phyloP scores from a whole-genome alignment of 64 coral and sea anemone species.

The Stylophora pistillata region DNA sequence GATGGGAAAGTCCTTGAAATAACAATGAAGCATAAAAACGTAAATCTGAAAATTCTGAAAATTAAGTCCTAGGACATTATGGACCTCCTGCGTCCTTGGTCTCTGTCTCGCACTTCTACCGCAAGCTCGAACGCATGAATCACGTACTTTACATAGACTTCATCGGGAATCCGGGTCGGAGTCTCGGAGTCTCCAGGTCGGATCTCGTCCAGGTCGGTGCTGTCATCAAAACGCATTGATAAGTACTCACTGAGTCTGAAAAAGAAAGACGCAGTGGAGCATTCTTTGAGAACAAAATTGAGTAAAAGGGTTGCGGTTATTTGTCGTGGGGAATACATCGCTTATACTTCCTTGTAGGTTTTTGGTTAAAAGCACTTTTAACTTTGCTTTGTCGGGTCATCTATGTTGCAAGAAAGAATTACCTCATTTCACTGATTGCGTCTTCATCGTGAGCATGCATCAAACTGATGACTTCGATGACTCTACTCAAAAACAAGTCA shows the following conservation, averaged over 20 bases:
- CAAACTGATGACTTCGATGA: constrained; percentile 48
- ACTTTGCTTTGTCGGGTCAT: no score
- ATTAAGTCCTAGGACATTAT: neutral
- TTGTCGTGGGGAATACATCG: no score
- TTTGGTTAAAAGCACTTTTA: no score
- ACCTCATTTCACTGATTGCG: constrained; percentile 16
- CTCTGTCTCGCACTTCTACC: constrained; percentile 2
- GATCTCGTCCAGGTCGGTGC: neutral
- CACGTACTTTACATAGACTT: constrained; percentile 14
- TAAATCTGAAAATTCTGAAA: no score
- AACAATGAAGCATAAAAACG: no score
- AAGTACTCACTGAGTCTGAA: constrained; percentile 27
- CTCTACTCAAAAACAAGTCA: constrained; percentile 13
- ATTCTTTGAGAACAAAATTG: no score
- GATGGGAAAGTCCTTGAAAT: no score
- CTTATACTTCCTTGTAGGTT: no score
- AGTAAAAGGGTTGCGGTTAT: no score
- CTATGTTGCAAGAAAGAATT: neutral
- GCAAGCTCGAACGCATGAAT: constrained; percentile 43
- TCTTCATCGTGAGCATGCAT: neutral
- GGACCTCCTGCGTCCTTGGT: neutral
- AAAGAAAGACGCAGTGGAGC: neutral
- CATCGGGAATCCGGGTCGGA: no score
- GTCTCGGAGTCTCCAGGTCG: no score
- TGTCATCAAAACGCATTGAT: neutral